Base-by-base conservation (phyloP, 1,140 invertebrate species). In the Cherax quadricarinatus region DNA sequence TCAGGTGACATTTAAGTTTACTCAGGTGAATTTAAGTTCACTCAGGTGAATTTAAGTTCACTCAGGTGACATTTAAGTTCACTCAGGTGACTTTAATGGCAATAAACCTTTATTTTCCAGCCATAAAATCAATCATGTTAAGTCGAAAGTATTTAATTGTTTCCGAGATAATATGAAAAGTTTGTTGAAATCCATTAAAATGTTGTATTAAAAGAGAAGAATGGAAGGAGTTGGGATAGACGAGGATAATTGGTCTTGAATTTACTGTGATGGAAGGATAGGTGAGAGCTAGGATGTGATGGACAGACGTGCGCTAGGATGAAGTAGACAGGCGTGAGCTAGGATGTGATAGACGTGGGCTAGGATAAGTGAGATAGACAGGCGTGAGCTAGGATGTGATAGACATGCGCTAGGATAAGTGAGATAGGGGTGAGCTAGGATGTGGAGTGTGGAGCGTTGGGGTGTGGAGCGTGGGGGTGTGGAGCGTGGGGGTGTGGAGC, bases 51-150 rank as follows among this genome's bases (percentile, higher is more conserved):
- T 2, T 41, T 41, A 41, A 41, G 30, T 41, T 41, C 30, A 2
- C 2, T 41, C 30, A 41, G 30, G 30, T 41, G 30, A 41, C 30
- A 1, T 41, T 30, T 70, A 81, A 89, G 66, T 89, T 81, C 51
- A 81, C 83, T 89, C 79, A 89, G 83, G 83, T 89, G 79, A 89
- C 88, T 82, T 83, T 49, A 66, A 89, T 82, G 88, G 86, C 60
- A 89, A 82, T 89, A 89, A 89, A 89, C 60, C 30, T 89, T 89
- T 82, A 82, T 66, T 62, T 41, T 53, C 80, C n/a, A 51, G 18
- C 62, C 62, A 57, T 82, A 82, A 89, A 89, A 89, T 89, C 79
- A 89, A 89, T 89, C 88, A 89, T 89, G 88, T 66, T 89, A 89
- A 89, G 88, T 80, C 79, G 60, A 89, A 89, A 89, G 24, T 83